Base-by-base conservation (phyloP, 2,888 invertebrate species). In the Blastobasis adustella region DNA sequence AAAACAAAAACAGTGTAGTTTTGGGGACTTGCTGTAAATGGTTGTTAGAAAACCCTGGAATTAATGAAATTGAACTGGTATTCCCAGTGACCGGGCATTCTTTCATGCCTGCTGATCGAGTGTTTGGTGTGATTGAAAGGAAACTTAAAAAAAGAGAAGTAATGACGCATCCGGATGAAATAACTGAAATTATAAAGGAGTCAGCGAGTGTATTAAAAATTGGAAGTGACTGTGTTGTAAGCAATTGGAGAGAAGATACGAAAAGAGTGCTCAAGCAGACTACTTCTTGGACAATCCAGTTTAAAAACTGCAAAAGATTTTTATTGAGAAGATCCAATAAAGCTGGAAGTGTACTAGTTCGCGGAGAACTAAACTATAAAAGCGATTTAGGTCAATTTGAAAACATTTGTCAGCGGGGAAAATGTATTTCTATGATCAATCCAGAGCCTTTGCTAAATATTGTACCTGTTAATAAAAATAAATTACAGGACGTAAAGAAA, bases 1-100 rank as follows among this genome's bases (percentile, higher is more conserved):
- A 72, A 57, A 71, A 67, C 49, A 69, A 67, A 55, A 70, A 68
- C 55, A 54, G 55, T 7, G 62, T 56, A 7, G 53, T 69, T 54
- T 49, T 61, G 1, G 44, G 23, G 5, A 45, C 42, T 37, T 48
- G 48, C 40, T 44, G 40, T 37, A 53, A 53, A 45, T 67, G 63
- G 65, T 36, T 66, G 5, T n/a, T 46, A 48, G 54, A 50, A n/a
- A 39, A 46, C 10, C 37, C 38, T 5, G 39, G 43, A 36, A 37
- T 65, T 9, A 55, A 61, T 45, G 46, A 37, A 44, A 48, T 63
- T 5, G 57, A 67, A 58, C 45, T 66, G 37, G 57, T 67, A 47
- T 65, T 67, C 52, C 65, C 65, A 8, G 52, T 67, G 9, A 52
- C 58, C 6, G 66, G 66, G 5, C 66, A 69, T 55, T 67, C 61